These are phyloP conservation scores for Odontesthes bonariensis DNA, from an alignment of 2,113 vertebrate species.

Conservation along the genomic window DNA sequence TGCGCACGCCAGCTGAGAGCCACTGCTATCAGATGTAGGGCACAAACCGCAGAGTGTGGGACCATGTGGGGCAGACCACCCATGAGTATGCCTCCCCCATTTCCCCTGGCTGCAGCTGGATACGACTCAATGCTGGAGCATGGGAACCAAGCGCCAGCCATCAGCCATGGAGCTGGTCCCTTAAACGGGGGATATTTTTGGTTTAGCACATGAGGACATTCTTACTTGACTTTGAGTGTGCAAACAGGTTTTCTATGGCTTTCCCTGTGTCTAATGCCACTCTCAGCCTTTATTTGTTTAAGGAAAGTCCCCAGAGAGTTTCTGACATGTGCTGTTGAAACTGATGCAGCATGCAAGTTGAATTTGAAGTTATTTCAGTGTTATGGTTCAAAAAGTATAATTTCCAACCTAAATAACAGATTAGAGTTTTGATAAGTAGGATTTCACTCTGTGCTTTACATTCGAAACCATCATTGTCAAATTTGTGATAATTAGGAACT, in stretches of 20 bases:
- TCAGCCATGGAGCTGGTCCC: conserved; percentile 46
- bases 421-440: not conserved
- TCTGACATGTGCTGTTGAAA: conserved; percentile 30
- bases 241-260: conserved; percentile 16
- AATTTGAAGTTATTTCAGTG: conserved; percentile 1
- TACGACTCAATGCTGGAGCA: conserved; percentile 72
- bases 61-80: conserved; percentile 84
- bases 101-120: conserved; percentile 72
- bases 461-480: too few relatives aligned
- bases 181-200: conserved; percentile 55
- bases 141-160: conserved; percentile 73
- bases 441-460: not conserved
- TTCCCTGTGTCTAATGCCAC: conserved; percentile 12
- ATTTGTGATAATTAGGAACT: not conserved
- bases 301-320: conserved; percentile 33
- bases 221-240: conserved; percentile 33
- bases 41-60: conserved; percentile 80
- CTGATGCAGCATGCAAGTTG: conserved; percentile 16
- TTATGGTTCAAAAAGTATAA: not conserved
- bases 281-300: conserved; percentile 53
- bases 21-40: conserved; percentile 81
- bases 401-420: not conserved
- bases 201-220: conserved; percentile 46
- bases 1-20: conserved; percentile 74
- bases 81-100: conserved; percentile 67